Base-by-base conservation (phyloP, 2,888 invertebrate genomes). In the Leptopterna dolabrata region DNA sequence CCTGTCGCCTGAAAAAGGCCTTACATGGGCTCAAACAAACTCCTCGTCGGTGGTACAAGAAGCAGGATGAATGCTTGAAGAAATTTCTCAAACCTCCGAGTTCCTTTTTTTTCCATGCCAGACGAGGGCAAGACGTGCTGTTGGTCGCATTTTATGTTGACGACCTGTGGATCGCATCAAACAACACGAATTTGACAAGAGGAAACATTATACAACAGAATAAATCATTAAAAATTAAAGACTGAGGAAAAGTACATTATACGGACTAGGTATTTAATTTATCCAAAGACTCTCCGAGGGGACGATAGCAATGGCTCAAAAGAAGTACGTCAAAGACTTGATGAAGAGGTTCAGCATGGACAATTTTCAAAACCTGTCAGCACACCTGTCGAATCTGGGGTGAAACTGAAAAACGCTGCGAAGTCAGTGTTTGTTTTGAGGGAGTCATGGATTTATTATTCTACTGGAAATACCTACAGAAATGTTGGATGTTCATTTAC, bases 1-100 rank as follows among this genome's bases (percentile, higher is more conserved):
- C 88, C 36, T 82, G 88, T 47, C 88, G 87, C 85, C 55, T 90
- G 19, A 89, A 90, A 85, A 55, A 88, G 83, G 89, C 89, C 13
- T 70, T 90, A 36, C 90, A 90, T 87, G 89, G 89, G 1, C 27
- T 86, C 24, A 86, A 86, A 19, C 70, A 70, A 70, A 19, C 70
- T 1, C 27, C 27, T 13, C 19, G 70, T 11, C 19, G 19, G 19
- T 70, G 70, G 70, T 29, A 70, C 70, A 27, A 27, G 70, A 70
- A 70, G 19, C 70, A n/a, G 0, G 27, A 13, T 19, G 4, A 70
- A 70, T 27, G 29, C 19, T 13, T 70, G 6, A 70, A 27, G 70
- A 70, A 14, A 29, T 16, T 70, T 14, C 19, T 6, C 1, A 7
- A 24, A 70, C 29, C 24, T 29, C 13, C 19, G 11, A 36, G 36